phyloP scores from a whole-genome alignment of 92 coral and sea anemone species.

The Heliopora coerulea region DNA sequence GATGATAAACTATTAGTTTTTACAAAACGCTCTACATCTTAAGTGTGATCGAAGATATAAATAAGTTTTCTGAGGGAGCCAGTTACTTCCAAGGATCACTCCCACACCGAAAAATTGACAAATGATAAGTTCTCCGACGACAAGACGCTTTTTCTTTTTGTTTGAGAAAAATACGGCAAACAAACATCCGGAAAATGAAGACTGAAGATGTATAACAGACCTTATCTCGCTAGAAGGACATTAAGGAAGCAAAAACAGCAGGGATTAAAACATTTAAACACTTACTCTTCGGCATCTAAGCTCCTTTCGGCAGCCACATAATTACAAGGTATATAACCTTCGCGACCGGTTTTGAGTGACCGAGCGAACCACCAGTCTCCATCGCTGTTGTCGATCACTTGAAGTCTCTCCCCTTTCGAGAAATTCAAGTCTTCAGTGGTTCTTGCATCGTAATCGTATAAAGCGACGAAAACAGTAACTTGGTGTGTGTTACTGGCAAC shows the following conservation, averaged over 20 bases:
- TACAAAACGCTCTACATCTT: too few species aligned
- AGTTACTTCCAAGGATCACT: too few species aligned
- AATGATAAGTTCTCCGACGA: too few species aligned
- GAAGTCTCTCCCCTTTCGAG: constrained; percentile 89
- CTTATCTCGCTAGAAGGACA: constrained; percentile 15
- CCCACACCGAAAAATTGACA: too few species aligned
- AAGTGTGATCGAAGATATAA: too few species aligned
- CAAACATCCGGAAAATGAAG: constrained; percentile 27
- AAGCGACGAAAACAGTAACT: constrained; percentile 70
- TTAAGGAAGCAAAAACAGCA: constrained; percentile 18
- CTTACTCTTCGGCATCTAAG: constrained; percentile 97
- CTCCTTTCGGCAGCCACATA: constrained; percentile 97
- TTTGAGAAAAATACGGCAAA: neutral
- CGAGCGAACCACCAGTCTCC: constrained; percentile 99
- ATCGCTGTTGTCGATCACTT: constrained; percentile 93
- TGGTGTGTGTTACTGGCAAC: constrained; percentile 16
- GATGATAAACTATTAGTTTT: too few species aligned
- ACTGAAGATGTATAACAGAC: neutral
- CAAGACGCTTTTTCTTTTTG: neutral
- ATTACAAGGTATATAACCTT: constrained; percentile 97
- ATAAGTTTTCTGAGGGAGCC: too few species aligned
- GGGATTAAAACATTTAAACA: constrained; percentile 25
- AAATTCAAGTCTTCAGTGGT: constrained; percentile 96
- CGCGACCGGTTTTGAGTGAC: constrained; percentile 67
- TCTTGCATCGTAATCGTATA: constrained; percentile 97